Evolutionary conservation across 1,140 invertebrate species (phyloP), one percentile per base, ranked within the genome.

Genomic region (Propsilocerus akamusi): DNA sequence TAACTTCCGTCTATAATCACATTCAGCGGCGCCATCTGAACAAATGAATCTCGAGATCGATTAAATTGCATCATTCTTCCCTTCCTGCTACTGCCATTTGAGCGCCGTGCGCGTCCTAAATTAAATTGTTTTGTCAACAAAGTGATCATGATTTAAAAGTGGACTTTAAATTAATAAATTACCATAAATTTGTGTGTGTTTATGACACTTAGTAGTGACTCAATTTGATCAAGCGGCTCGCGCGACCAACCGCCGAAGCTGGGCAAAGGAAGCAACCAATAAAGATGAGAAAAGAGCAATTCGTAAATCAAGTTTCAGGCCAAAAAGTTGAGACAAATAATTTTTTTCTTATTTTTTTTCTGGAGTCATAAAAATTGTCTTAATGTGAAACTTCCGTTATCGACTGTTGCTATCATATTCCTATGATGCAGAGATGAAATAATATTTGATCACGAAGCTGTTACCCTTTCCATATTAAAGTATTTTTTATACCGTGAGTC

Each of bases 341-440:
- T 11, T 30, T n/a, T n/a, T n/a, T n/a, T n/a, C n/a, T n/a, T n/a
- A n/a, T n/a, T n/a, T n/a, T n/a, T n/a, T n/a, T n/a, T n/a, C n/a
- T n/a, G n/a, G n/a, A n/a, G n/a, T n/a, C n/a, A n/a, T n/a, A 41
- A 41, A 41, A 17, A 41, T 17, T 41, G 5, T 8, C 22, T 41
- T 41, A 41, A 41, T 41, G 34, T 41, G 34, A 41, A 41, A 41
- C 34, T 41, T 41, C 34, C 34, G 34, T 20, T 41, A 20, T 17
- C n/a, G n/a, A n/a, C n/a, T n/a, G n/a, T n/a, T n/a, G n/a, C n/a
- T n/a, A n/a, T n/a, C n/a, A n/a, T n/a, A n/a, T n/a, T n/a, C n/a
- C n/a, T n/a, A n/a, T n/a, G n/a, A n/a, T n/a, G n/a, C n/a, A n/a
- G n/a, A n/a, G n/a, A n/a, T n/a, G n/a, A n/a, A n/a, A n/a, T n/a